Conservation (phyloP, 2,797 vertebrate genomes). For the Rhinogobio ventralis region DNA sequence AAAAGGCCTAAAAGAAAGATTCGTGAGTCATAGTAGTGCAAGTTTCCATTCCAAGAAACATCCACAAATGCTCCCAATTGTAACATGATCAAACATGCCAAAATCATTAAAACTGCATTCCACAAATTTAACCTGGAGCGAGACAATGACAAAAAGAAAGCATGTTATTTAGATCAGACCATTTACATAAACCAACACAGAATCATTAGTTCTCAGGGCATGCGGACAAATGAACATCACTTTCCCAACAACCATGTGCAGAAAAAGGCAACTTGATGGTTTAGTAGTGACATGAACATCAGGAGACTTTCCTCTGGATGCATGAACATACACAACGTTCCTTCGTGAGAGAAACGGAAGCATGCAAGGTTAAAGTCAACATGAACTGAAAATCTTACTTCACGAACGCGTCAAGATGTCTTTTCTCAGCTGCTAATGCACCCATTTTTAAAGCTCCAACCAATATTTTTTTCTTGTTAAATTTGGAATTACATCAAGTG, state of each 20-base stretch:
- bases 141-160: constrained; percentile 20
- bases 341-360: neutral
- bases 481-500: neutral
- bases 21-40: constrained; percentile 26
- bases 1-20: constrained; percentile 26
- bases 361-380: constrained; percentile 54
- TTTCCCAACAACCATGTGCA: neutral
- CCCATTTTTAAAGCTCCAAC: neutral
- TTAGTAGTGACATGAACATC: constrained; percentile 39
- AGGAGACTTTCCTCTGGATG: constrained; percentile 2
- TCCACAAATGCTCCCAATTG: neutral
- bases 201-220: constrained; percentile 48
- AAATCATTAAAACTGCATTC: constrained; percentile 30
- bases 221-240: constrained; percentile 22
- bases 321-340: constrained; percentile 34
- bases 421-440: neutral
- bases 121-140: constrained; percentile 25
- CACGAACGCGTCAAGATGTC: neutral
- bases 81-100: constrained; percentile 33
- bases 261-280: constrained; percentile 15
- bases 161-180: constrained; percentile 26
- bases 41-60: constrained; percentile 5
- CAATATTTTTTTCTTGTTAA: neutral
- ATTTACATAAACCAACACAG: neutral
- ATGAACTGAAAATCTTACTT: neutral